Conservation (phyloP, 2,888 invertebrate genomes). For the Xanthia icteritia region DNA sequence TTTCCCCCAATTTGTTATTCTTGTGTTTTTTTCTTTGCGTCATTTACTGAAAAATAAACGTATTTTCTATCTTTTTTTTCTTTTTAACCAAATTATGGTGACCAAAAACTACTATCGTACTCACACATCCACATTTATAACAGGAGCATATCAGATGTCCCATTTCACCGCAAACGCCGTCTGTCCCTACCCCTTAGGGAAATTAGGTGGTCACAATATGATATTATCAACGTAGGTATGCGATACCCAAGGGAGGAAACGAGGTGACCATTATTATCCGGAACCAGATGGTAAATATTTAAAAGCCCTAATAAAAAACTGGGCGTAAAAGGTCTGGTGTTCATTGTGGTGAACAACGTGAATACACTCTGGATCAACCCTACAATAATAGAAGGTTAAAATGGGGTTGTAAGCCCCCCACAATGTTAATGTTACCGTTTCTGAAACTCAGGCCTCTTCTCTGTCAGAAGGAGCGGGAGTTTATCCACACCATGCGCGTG, state of each 20-base stretch:
- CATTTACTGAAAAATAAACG: no score
- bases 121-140: background rate
- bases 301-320: slow-evolving; percentile 15
- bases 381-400: background rate
- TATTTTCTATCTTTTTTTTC: no score
- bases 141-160: background rate
- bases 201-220: slow-evolving; percentile 42
- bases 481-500: no score
- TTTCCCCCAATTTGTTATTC: no score
- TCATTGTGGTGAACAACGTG: slow-evolving; percentile 3
- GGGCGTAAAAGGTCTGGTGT: background rate
- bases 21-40: no score
- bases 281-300: slow-evolving; percentile 19
- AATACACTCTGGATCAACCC: background rate
- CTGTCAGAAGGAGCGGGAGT: no score
- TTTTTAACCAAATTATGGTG: background rate
- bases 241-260: background rate
- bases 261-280: slow-evolving; percentile 22
- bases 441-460: no score
- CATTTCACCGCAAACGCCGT: background rate
- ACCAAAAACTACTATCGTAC: background rate
- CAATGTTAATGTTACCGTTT: no score
- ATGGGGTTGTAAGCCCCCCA: no score
- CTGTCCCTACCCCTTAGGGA: slow-evolving; percentile 26
- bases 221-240: slow-evolving; percentile 14